A percentile compares a stretch with the other conserved stretches of the same genome.
These are phyloP conservation scores for Adelognathus sp. DNA, from an alignment of 2,888 invertebrate species.

Conservation along the genomic window DNA sequence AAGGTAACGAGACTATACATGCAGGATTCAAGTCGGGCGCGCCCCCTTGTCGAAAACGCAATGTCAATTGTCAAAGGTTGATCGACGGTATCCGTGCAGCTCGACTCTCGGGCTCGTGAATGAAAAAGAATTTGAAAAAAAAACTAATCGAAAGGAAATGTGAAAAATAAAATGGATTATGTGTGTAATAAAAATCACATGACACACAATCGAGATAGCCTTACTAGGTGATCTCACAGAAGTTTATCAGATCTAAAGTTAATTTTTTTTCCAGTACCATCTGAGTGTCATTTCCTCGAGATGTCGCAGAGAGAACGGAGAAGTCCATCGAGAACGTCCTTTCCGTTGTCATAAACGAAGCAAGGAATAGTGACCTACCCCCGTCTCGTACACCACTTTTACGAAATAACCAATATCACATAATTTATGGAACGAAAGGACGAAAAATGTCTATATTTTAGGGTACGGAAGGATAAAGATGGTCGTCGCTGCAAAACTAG, in stretches of 20 bases:
- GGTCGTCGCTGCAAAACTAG: not conserved
- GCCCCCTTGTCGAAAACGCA: slow-evolving; percentile 61
- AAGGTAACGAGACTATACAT: slow-evolving; percentile 41
- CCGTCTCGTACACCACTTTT: no score
- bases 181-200: no score
- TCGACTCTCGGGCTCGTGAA: not conserved
- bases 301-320: no score
- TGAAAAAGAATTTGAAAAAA: not conserved
- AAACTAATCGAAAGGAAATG: slow-evolving; percentile 7
- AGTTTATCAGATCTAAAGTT: no score
- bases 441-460: not conserved
- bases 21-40: slow-evolving; percentile 8
- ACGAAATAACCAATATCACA: not conserved
- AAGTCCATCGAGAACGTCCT: no score
- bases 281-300: no score
- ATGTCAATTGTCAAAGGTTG: slow-evolving; percentile 67
- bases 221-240: no score
- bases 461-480: not conserved
- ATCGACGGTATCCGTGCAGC: slow-evolving; percentile 68
- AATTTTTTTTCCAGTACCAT: no score
- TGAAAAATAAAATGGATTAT: not conserved
- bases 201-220: no score
- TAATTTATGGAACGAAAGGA: not conserved
- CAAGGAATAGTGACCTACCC: no score
- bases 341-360: no score